Base-by-base conservation (phyloP, 53 echinoderm and acorn worm species). In the Holothuria scabra region DNA sequence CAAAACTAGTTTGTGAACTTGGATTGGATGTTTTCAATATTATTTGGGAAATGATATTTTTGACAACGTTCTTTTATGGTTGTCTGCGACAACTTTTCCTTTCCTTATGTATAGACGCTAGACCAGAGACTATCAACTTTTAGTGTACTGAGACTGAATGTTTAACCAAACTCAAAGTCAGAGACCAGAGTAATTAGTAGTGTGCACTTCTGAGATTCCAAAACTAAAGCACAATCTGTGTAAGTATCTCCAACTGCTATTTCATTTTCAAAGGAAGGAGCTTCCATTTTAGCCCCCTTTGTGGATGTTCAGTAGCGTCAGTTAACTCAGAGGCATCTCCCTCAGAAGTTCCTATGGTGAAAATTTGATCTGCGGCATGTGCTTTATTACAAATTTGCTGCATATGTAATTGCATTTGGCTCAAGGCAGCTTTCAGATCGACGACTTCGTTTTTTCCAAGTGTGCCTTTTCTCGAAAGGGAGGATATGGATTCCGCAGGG, bases 361-460 rank as follows among this genome's bases (percentile, higher is more conserved):
- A 28, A 12, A 32, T 79, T 79, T 79, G 24, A 31, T 74, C 74
- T 74, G 74, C 4, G 46, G 24, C 57, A 56, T 20, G 6, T 14
- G 58, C 28, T 56, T 59, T 79, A 16, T 79, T 14, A 59, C 79
- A 57, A 30, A 79, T 58, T 59, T 28, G 20, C 26, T 56, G 29
- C 58, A 79, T 79, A 29, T 79, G 59, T 16, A 33, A 8, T 79
- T 79, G 59, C 79, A 79, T 56, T 18, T 57, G 56, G 14, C 57
- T 56, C 31, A 79, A 14, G 14, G 59, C 79, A 58, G 6, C 31
- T 57, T 79, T 79, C 26, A 58, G 59, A 20, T 79, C 79, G 9
- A 4, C 12, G 4, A 59, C 29, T 48, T 74, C 48, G 24, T 41
- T 74, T 28, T 12, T 56, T 12, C 28, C 28, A 9, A 59, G 58